Evolutionary conservation across 2,888 invertebrate species (phyloP).

Genomic region (Trachelus iudaicus): DNA sequence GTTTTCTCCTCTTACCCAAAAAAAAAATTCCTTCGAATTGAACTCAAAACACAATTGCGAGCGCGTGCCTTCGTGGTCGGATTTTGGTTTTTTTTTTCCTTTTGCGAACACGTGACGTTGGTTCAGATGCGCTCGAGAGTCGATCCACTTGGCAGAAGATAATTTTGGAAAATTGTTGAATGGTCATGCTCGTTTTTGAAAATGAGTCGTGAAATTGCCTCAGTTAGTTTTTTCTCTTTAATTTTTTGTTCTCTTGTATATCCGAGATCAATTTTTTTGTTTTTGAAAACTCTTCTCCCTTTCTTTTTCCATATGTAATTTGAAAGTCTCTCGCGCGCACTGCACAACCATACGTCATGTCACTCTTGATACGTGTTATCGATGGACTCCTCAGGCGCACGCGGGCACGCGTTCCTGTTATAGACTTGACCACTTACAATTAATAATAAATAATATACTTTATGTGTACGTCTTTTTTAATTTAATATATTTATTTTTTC

Average conservation of each 20-base stretch:
- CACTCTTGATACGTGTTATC: neutral
- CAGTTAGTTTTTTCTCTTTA: neutral
- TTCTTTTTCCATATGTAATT: neutral
- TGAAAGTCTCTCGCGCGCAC: neutral
- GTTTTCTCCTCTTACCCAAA: too few species aligned
- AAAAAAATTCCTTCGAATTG: neutral
- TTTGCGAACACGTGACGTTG: neutral
- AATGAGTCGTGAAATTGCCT: neutral
- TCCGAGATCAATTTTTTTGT: neutral
- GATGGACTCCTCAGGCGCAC: conserved; percentile 11
- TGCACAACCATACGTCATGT: neutral
- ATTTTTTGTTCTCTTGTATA: neutral
- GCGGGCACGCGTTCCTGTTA: conserved; percentile 40
- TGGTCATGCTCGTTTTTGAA: neutral
- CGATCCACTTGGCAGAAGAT: neutral
- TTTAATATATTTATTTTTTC: conserved; percentile 66
- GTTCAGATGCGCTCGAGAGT: neutral
- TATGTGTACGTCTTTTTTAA: conserved; percentile 62
- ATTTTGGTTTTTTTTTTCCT: conserved; percentile 3
- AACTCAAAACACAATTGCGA: neutral
- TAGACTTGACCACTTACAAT: conserved; percentile 57
- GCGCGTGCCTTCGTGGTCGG: neutral
- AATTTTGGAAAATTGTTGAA: neutral
- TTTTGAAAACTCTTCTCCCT: neutral
- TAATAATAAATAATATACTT: conserved; percentile 56